phyloP scores from a whole-genome alignment of 2,888 invertebrate genomes.

The Chloroclystis v-ata region DNA sequence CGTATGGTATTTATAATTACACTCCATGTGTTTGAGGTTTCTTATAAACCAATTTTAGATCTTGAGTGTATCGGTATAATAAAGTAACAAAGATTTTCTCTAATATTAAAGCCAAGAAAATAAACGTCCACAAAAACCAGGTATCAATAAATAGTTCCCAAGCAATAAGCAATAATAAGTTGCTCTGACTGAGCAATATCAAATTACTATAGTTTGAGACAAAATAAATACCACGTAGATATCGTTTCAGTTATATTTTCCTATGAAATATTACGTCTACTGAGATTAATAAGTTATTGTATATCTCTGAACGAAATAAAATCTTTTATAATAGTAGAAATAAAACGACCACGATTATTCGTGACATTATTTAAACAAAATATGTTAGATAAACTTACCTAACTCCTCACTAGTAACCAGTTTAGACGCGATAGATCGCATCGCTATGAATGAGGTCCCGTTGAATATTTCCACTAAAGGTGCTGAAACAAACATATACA shows the following conservation, averaged over 20 bases:
- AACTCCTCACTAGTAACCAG: constrained; percentile 84
- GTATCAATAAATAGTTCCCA: background rate
- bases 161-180: background rate
- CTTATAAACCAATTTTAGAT: too few relatives aligned
- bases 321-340: background rate
- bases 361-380: background rate
- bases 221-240: background rate
- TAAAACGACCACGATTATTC: background rate
- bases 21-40: too few relatives aligned
- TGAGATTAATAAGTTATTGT: background rate
- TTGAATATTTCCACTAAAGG: constrained; percentile 85
- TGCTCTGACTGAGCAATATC: background rate
- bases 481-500: constrained; percentile 70
- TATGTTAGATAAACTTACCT: constrained; percentile 64
- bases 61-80: too few relatives aligned
- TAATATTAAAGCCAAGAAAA: too few relatives aligned
- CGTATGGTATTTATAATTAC: too few relatives aligned
- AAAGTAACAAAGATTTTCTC: too few relatives aligned
- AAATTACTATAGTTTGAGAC: background rate
- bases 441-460: constrained; percentile 86
- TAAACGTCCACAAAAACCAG: background rate
- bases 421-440: constrained; percentile 87
- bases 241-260: background rate
- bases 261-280: background rate
- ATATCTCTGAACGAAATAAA: background rate